Percentiles rank a stretch among this genome's conserved stretches.
Evolutionary conservation across 2,888 invertebrate species (phyloP).

Genomic region (Trichopria drosophilae): DNA sequence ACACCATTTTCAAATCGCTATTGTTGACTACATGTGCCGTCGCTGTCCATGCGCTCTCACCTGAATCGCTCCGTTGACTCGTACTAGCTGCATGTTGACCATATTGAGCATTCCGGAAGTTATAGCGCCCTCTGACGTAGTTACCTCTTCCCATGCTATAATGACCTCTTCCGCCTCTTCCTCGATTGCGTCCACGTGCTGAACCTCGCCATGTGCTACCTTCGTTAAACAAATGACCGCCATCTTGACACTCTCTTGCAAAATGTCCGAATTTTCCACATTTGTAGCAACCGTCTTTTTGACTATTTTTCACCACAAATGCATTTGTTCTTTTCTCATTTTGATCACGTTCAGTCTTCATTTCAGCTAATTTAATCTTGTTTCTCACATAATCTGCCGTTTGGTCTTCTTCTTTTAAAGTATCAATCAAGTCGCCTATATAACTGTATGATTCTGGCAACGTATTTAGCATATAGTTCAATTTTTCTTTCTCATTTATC

Average conservation of each 20-base stretch:
- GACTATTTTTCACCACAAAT: conserved; percentile 17
- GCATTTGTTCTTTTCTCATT: conserved; percentile 12
- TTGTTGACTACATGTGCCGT: conserved; percentile 2
- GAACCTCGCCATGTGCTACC: conserved; percentile 12
- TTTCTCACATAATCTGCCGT: too few species aligned
- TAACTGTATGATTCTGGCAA: too few species aligned
- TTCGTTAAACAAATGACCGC: conserved; percentile 4
- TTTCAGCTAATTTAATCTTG: conserved; percentile 36
- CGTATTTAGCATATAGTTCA: too few species aligned
- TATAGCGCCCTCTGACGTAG: conserved; percentile 4
- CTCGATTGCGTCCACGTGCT: too few species aligned
- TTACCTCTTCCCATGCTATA: conserved; percentile 12
- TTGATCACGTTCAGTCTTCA: conserved; percentile 22
- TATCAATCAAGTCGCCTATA: too few species aligned
- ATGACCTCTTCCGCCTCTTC: too few species aligned
- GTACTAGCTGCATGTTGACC: background rate
- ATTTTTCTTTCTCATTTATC: too few species aligned
- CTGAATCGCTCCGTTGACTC: conserved; percentile 5
- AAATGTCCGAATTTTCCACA: conserved; percentile 35
- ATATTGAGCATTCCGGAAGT: too few species aligned
- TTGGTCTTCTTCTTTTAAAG: too few species aligned
- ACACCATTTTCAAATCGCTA: background rate
- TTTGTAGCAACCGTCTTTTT: conserved; percentile 1
- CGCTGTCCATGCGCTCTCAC: conserved; percentile 5
- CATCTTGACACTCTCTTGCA: conserved; percentile 25